Evolutionary conservation across 1,140 invertebrate species (phyloP).

Genomic region (Tetramorium alpestre): DNA sequence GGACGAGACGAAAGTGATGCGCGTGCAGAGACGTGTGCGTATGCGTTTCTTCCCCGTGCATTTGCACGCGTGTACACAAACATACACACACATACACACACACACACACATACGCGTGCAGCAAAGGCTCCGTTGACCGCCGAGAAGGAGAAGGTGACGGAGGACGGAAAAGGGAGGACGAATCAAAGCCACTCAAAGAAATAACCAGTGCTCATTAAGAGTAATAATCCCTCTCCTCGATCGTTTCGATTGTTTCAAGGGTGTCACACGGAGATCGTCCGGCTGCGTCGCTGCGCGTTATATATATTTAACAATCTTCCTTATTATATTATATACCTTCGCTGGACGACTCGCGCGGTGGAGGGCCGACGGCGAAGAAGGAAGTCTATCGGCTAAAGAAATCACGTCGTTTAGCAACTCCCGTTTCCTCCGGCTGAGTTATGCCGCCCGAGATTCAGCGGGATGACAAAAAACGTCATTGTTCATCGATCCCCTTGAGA

Average conservation of each 20-base stretch:
- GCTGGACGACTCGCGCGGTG: background rate
- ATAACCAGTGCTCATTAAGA: conserved; percentile 84
- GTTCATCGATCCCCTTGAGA: background rate
- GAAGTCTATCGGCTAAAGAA: conserved; percentile 34
- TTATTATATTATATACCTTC: conserved; percentile 76
- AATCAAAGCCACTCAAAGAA: conserved; percentile 85
- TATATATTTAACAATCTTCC: conserved; percentile 76
- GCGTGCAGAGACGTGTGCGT: conserved; percentile 57
- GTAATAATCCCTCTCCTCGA: conserved; percentile 81
- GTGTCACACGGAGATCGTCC: conserved; percentile 80
- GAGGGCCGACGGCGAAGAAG: conserved; percentile 17
- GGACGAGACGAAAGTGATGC: conserved; percentile 75
- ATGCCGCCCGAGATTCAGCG: background rate
- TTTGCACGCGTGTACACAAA: background rate
- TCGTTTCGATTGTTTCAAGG: conserved; percentile 82
- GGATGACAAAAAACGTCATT: conserved; percentile 1
- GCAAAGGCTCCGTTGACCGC: conserved; percentile 1
- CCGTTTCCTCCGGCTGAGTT: background rate
- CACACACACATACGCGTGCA: too few species aligned
- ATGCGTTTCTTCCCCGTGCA: conserved; percentile 22
- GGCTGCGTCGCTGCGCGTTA: conserved; percentile 60
- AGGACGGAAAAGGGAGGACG: conserved; percentile 69
- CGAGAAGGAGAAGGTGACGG: conserved; percentile 54
- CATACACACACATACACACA: too few species aligned
- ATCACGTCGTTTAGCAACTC: conserved; percentile 26